These are phyloP conservation scores for Euspilapteryx auroguttella DNA, from an alignment of 2,888 invertebrate genomes.

Conservation along the genomic window DNA sequence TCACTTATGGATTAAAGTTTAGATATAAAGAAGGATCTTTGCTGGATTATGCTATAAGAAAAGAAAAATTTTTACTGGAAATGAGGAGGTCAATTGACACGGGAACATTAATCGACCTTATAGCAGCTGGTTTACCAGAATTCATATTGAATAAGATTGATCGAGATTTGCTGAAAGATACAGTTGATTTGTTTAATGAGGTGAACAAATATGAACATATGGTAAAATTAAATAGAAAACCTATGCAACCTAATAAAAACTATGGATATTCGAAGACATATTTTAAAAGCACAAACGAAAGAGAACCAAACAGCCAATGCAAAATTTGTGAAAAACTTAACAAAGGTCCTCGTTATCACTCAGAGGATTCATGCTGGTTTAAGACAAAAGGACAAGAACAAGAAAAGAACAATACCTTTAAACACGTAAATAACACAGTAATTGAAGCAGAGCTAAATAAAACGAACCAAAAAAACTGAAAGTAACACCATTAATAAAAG, in stretches of 20 bases:
- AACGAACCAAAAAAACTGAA: background rate
- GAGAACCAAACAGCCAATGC: too few species aligned
- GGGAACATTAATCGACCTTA: constrained; percentile 4
- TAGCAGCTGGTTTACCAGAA: constrained; percentile 6
- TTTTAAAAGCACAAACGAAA: too few species aligned
- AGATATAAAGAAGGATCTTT: constrained; percentile 2
- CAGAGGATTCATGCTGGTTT: background rate
- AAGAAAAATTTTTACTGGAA: constrained; percentile 1
- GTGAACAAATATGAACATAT: background rate
- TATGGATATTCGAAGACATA: too few species aligned
- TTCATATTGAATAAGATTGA: constrained; percentile 5
- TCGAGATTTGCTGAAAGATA: constrained; percentile 1
- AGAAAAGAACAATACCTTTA: background rate
- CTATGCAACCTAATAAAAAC: too few species aligned
- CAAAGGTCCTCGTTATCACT: background rate
- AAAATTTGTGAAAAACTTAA: background rate
- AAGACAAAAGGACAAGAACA: background rate
- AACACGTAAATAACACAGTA: background rate
- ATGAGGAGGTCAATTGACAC: constrained; percentile 4
- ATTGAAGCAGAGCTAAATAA: background rate
- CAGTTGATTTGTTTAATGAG: background rate
- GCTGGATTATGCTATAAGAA: constrained; percentile 2
- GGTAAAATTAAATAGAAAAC: too few species aligned
- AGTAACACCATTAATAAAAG: background rate
- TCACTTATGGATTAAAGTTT: constrained; percentile 1